These are phyloP conservation scores for Bombus confusus DNA, from an alignment of 1,140 invertebrate genomes.

Conservation along the genomic window DNA sequence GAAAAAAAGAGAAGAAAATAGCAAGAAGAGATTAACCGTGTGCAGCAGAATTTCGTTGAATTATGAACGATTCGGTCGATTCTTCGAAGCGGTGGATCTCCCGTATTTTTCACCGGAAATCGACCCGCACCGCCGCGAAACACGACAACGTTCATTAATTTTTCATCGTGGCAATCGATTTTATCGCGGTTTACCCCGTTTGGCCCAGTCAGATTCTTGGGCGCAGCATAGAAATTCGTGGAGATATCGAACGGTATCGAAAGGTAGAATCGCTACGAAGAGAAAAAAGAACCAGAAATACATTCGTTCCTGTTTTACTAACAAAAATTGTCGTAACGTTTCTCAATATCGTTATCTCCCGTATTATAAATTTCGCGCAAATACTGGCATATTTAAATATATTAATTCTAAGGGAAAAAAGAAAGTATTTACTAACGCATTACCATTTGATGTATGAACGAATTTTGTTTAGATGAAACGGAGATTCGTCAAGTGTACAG, in stretches of 20 bases:
- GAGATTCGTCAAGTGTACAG: constrained; percentile 53
- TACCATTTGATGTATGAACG: constrained; percentile 7
- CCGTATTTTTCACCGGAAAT: constrained; percentile 56
- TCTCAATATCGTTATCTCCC: neutral
- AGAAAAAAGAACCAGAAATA: neutral
- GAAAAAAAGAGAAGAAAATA: constrained; percentile 4
- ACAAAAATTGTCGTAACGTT: neutral
- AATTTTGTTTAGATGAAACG: constrained; percentile 22
- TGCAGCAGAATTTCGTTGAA: constrained; percentile 46
- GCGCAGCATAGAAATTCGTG: constrained; percentile 40
- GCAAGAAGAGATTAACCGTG: constrained; percentile 7
- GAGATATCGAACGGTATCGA: constrained; percentile 1
- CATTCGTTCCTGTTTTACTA: neutral
- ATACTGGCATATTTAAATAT: neutral
- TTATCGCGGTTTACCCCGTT: constrained; percentile 63
- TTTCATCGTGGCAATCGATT: constrained; percentile 66
- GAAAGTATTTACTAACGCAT: constrained; percentile 9
- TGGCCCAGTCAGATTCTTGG: constrained; percentile 49
- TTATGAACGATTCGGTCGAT: constrained; percentile 50
- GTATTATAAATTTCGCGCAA: neutral
- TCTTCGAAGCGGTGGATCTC: constrained; percentile 40
- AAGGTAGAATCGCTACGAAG: neutral
- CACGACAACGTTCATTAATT: constrained; percentile 61
- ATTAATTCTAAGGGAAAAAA: neutral
- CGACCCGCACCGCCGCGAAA: constrained; percentile 57